Conservation (phyloP, 2,888 invertebrate species). For the Drosophila macrospina region DNA sequence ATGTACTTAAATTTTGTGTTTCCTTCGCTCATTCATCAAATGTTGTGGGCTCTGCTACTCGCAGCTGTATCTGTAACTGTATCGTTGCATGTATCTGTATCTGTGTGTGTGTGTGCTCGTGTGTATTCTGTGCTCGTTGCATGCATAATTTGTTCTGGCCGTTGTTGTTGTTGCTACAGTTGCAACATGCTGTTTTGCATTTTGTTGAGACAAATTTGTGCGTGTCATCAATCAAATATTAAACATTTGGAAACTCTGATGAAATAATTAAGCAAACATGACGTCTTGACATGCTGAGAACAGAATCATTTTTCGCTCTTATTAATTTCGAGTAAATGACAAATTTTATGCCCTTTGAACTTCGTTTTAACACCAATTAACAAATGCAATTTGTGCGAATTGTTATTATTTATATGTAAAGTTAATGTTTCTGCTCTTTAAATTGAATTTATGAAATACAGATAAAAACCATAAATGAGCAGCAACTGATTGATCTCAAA, state of each 20-base stretch:
- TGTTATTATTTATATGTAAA: no score
- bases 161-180: conserved; percentile 24
- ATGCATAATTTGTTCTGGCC: conserved; percentile 41
- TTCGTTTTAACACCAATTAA: not conserved
- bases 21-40: conserved; percentile 52
- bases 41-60: conserved; percentile 24
- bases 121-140: conserved; percentile 13
- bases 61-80: conserved; percentile 9
- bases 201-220: conserved; percentile 68
- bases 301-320: conserved; percentile 13
- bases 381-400: not conserved
- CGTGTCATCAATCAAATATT: conserved; percentile 69
- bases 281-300: conserved; percentile 30
- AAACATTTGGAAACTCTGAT: conserved; percentile 49
- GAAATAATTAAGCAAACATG: conserved; percentile 70
- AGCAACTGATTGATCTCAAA: not conserved
- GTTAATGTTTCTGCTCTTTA: no score
- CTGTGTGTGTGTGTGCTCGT: conserved; percentile 16
- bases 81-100: conserved; percentile 18
- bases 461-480: conserved; percentile 3
- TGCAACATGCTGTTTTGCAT: conserved; percentile 45
- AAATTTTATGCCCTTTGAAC: conserved; percentile 11
- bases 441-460: no score
- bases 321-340: conserved; percentile 17
- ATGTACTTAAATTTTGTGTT: conserved; percentile 48